A percentile compares a stretch with the other conserved stretches of the same genome.
phyloP scores from a whole-genome alignment of 2,797 vertebrate genomes.

The Ctenopoma multispine region DNA sequence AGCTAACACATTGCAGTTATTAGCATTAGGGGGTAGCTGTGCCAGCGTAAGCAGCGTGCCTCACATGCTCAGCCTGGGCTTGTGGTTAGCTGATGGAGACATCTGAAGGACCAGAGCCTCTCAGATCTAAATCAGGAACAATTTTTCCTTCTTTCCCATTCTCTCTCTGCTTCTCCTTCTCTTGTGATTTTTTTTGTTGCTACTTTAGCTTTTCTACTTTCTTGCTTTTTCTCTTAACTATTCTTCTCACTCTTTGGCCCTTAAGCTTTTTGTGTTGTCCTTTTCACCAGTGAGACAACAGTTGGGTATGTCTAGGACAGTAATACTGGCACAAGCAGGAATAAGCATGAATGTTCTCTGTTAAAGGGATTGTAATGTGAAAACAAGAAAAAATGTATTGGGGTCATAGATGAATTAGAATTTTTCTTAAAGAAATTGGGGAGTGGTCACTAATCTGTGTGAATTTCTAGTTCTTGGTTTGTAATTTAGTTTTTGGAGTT shows the following conservation, averaged over 20 bases:
- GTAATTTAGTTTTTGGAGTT: constrained; percentile 44
- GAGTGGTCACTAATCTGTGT: constrained; percentile 25
- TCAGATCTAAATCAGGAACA: constrained; percentile 85
- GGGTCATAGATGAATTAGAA: too few species aligned
- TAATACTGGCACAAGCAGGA: constrained; percentile 9
- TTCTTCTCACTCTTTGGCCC: constrained; percentile 4
- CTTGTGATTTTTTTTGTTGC: constrained; percentile 31
- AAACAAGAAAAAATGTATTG: too few species aligned
- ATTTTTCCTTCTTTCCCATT: constrained; percentile 69
- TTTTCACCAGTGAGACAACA: constrained; percentile 29
- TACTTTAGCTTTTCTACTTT: constrained; percentile 38
- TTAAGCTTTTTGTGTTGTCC: constrained; percentile 4
- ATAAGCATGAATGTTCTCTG: constrained; percentile 18
- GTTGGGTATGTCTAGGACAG: constrained; percentile 32
- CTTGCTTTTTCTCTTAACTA: constrained; percentile 9
- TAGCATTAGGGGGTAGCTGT: constrained; percentile 79
- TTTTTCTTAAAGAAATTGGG: too few species aligned
- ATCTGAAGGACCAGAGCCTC: constrained; percentile 83
- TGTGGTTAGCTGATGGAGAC: constrained; percentile 86
- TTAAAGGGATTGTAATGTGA: neutral
- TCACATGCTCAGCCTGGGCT: constrained; percentile 82
- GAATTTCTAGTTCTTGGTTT: constrained; percentile 48
- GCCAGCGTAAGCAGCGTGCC: constrained; percentile 82
- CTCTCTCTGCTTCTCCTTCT: constrained; percentile 44
- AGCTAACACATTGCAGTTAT: constrained; percentile 85